Evolutionary conservation across 64 coral and sea anemone genomes (phyloP).

Genomic region (Cladopsammia gracilis): DNA sequence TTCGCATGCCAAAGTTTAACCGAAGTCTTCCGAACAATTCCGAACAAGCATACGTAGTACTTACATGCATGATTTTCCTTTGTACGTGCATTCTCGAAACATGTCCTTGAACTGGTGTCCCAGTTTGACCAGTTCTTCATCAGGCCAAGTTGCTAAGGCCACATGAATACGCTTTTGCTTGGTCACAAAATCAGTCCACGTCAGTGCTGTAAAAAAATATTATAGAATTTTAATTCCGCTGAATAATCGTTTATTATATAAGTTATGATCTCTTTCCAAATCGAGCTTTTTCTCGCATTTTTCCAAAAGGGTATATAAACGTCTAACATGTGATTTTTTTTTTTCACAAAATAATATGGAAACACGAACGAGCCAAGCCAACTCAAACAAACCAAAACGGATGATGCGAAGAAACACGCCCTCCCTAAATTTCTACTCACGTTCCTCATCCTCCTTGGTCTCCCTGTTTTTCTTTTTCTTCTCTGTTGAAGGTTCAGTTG

Average conservation of each 20-base stretch:
- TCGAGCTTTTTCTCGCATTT: no score
- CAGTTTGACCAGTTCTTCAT: not conserved
- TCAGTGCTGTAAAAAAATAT: not conserved
- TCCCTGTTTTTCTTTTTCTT: not conserved
- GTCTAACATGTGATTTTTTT: no score
- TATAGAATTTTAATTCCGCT: no score
- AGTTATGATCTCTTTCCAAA: no score
- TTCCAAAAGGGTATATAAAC: no score
- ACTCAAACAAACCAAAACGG: no score
- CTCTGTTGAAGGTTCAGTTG: not conserved
- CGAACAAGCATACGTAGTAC: not conserved
- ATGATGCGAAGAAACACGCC: no score
- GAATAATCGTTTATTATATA: no score
- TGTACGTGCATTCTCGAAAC: not conserved
- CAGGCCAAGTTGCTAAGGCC: not conserved
- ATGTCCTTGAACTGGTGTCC: slow-evolving; percentile 14
- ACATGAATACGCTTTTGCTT: not conserved
- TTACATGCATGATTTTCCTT: slow-evolving; percentile 3
- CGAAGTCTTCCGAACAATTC: no score
- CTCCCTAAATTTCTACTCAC: not conserved
- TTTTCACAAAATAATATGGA: no score
- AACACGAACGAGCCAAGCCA: no score
- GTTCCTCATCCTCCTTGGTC: not conserved
- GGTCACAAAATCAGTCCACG: not conserved
- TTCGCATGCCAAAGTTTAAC: no score